phyloP scores from a whole-genome alignment of 2,888 invertebrate species.

The Mythimna ferrago region DNA sequence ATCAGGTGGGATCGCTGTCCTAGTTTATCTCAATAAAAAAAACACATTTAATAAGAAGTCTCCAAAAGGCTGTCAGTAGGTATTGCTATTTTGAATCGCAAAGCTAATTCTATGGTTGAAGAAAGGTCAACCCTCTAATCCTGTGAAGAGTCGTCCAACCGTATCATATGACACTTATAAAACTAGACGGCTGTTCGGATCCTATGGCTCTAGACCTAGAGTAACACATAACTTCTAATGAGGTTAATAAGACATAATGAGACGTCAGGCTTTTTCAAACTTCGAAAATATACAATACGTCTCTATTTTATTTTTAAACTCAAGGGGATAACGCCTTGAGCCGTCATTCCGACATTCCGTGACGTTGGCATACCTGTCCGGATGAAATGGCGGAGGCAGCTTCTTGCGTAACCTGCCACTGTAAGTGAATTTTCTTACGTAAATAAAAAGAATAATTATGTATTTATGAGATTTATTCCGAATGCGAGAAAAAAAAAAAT shows the following conservation, averaged over 20 bases:
- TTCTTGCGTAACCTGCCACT: constrained; percentile 1
- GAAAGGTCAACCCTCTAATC: not conserved
- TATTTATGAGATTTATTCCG: not conserved
- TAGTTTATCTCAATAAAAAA: no score
- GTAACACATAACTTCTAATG: not conserved
- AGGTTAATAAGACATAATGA: not conserved
- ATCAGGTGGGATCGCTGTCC: no score
- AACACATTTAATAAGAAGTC: no score
- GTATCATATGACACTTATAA: not conserved
- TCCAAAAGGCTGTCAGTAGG: no score
- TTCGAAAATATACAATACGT: not conserved
- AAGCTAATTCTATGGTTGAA: no score
- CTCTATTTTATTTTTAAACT: constrained; percentile 12
- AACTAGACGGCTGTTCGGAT: not conserved
- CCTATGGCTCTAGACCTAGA: not conserved
- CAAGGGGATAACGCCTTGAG: constrained; percentile 7
- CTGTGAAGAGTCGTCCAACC: not conserved
- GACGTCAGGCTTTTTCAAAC: not conserved
- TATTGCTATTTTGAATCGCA: no score
- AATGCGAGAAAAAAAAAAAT: not conserved
- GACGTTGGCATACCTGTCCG: constrained; percentile 3
- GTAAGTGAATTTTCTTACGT: not conserved
- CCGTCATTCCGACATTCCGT: not conserved
- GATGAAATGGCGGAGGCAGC: not conserved
- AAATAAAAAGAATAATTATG: not conserved